Evolutionary conservation across 2,888 invertebrate species (phyloP), one percentile per base, ranked within the genome.

Genomic region (Rotaria sp.): DNA sequence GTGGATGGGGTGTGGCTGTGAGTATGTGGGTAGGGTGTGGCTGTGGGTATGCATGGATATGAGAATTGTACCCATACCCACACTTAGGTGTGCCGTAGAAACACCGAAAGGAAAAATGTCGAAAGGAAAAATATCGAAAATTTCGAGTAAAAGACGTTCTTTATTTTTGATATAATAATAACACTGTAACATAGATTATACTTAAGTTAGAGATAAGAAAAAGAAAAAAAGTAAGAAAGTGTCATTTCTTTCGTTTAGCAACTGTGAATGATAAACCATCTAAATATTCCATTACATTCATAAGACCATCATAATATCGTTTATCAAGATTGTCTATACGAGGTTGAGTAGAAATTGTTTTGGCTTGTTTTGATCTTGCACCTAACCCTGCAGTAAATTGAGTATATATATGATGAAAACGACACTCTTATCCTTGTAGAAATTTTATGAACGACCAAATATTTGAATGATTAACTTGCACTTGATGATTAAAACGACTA

Each of bases 361-460:
- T 4, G 3, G n/a, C 59, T 59, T 59, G 26, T 59, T 59, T 59
- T 26, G 26, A 13, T 30, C n/a, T 59, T n/a, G 13, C 59, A 59
- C 59, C 59, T 59, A 59, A 59, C 13, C 59, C n/a, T 59, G 59
- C 59, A 26, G 26, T 59, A 30, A 59, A 59, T 59, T 59, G 59
- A 59, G 59, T 59, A 59, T n/a, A 59, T 8, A 59, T 59, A 13
- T 59, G 59, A 13, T 59, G 59, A 30, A 59, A 59, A 30, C 59
- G 59, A 30, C 30, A n/a, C 55, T 55, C 55, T 13, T 52, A 11
- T 59, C 59, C 59, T 30, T 30, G 59, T 2, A 59, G 59, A 59
- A 59, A 59, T 30, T 59, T 59, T n/a, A 59, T 59, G 59, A 59
- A 59, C 59, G 59, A 59, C 59, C 59, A 59, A 30, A 59, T 59